Evolutionary conservation across 1,140 invertebrate species (phyloP).

Genomic region (Olivierus martensii): DNA sequence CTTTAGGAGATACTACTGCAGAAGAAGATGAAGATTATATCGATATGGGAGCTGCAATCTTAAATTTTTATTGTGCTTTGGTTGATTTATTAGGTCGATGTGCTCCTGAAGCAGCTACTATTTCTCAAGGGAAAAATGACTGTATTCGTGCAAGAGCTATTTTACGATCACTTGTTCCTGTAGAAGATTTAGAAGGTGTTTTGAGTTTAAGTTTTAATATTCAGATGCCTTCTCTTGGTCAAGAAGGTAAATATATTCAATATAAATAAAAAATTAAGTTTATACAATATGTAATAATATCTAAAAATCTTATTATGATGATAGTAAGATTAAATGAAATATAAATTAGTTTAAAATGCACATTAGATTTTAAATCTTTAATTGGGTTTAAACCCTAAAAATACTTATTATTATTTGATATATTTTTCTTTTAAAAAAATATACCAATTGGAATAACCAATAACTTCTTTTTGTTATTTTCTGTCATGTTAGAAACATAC

Average conservation of each 20-base stretch:
- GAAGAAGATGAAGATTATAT: conserved; percentile 99
- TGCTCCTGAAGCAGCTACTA: conserved; percentile 89
- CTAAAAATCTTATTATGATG: no score
- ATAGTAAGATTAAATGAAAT: no score
- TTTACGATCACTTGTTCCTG: conserved; percentile 84
- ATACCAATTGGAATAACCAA: no score
- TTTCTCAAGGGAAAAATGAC: conserved; percentile 91
- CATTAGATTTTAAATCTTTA: no score
- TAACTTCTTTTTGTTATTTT: no score
- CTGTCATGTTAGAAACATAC: no score
- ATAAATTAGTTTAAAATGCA: no score
- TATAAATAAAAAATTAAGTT: no score
- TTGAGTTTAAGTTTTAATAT: conserved; percentile 81
- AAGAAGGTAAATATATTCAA: conserved; percentile 40
- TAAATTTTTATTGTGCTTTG: conserved; percentile 95
- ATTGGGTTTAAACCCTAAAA: no score
- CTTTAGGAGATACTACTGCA: conserved; percentile 49
- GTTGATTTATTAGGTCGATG: conserved; percentile 94
- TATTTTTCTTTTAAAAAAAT: no score
- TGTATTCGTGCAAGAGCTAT: conserved; percentile 96
- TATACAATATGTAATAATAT: no score
- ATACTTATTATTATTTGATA: no score
- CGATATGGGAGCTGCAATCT: conserved; percentile 92
- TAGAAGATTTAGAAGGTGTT: conserved; percentile 97
- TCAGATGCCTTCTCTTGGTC: conserved; percentile 35